Conservation (phyloP, 1,140 invertebrate species). For the Hestina assimilis region DNA sequence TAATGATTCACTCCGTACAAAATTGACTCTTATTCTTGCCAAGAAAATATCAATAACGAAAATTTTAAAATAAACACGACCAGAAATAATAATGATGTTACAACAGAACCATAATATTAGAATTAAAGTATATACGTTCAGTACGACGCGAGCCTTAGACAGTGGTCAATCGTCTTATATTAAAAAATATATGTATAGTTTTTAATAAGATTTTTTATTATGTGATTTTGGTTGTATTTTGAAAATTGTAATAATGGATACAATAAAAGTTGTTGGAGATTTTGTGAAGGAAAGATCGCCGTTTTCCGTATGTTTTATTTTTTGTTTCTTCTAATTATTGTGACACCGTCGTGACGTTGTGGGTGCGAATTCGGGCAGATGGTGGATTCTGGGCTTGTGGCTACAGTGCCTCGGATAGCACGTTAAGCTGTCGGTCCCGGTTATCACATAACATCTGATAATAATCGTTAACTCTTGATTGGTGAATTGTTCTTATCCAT, state of each 20-base stretch:
- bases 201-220: too few species aligned
- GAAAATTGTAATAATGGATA: slow-evolving; percentile 49
- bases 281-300: slow-evolving; percentile 66
- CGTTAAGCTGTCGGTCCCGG: too few species aligned
- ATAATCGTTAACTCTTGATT: too few species aligned
- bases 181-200: too few species aligned
- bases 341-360: too few species aligned
- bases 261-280: slow-evolving; percentile 64
- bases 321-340: neutral
- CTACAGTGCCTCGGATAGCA: too few species aligned
- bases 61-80: slow-evolving; percentile 8
- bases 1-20: neutral
- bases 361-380: too few species aligned
- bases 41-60: slow-evolving; percentile 3
- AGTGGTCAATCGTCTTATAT: too few species aligned
- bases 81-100: slow-evolving; percentile 11
- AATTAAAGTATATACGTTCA: neutral
- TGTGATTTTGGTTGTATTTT: neutral
- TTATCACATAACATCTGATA: too few species aligned
- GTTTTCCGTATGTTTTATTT: slow-evolving; percentile 60
- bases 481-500: too few species aligned
- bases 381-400: too few species aligned
- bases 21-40: neutral
- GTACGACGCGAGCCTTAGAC: neutral
- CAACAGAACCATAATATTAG: neutral